Evolutionary conservation across 92 coral and sea anemone species (phyloP), one percentile per base, ranked within the genome.

Genomic region (Plumapathes pennacea): DNA sequence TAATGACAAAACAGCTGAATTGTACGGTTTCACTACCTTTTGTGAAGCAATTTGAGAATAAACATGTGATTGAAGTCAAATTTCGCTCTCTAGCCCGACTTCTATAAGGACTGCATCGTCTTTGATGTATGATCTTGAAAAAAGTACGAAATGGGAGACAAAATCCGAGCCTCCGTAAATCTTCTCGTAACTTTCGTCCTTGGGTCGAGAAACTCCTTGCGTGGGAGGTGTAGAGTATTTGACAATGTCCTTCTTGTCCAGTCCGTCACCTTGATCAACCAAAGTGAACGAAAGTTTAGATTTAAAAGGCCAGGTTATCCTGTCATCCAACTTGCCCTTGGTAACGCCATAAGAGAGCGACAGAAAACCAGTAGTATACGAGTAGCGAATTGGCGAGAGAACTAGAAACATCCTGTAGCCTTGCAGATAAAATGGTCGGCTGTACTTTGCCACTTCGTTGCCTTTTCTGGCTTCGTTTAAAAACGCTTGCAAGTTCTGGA

Each of bases 361-460:
- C 10, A 63, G 0, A 26, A 2, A 63, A n/a, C n/a, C n/a, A n/a
- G n/a, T n/a, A n/a, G n/a, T n/a, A n/a, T n/a, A n/a, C n/a, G n/a
- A n/a, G n/a, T n/a, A n/a, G n/a, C n/a, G n/a, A n/a, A n/a, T n/a
- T n/a, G n/a, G n/a, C n/a, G n/a, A n/a, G n/a, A n/a, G n/a, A n/a
- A n/a, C n/a, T n/a, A n/a, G n/a, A n/a, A n/a, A n/a, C n/a, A n/a
- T n/a, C n/a, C n/a, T n/a, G n/a, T n/a, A n/a, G n/a, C n/a, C n/a
- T n/a, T n/a, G 79, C 23, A 83, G 82, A 32, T 83, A 78, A 55
- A 88, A 83, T 4, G 89, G 86, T 28, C 81, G 81, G 50, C 96
- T 83, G 49, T 74, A 66, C 30, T 74, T 22, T 1, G 81, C 62
- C 22, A 66, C 30, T 14, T 67, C 61, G 32, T 75, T 72, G 1